phyloP scores from a whole-genome alignment of 2,797 vertebrate species.

The Diceros bicornis region DNA sequence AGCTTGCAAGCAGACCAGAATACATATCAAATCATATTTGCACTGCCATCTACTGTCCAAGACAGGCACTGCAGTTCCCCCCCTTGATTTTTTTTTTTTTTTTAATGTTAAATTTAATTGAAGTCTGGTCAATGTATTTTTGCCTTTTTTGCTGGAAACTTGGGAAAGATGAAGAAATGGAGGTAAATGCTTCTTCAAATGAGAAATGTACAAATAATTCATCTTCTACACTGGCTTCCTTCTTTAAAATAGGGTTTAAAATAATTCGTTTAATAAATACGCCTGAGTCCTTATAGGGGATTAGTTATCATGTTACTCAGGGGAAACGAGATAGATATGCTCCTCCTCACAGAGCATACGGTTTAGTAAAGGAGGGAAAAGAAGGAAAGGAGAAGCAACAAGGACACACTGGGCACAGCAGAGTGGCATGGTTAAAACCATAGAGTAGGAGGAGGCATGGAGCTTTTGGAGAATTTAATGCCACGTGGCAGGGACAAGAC shows the following conservation, averaged over 20 bases:
- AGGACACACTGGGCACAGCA: accelerated
- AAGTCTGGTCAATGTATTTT: constrained; percentile 40
- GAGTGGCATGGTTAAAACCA: background rate
- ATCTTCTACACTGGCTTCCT: background rate
- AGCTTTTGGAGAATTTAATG: background rate
- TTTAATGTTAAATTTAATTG: background rate
- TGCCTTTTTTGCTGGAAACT: constrained; percentile 36
- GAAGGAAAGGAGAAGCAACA: too few species aligned
- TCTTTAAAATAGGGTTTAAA: constrained; percentile 54
- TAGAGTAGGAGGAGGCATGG: too few species aligned
- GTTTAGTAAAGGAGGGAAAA: background rate
- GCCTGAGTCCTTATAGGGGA: background rate
- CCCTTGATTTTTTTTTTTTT: constrained; percentile 24
- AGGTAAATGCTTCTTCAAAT: background rate
- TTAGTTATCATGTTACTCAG: background rate
- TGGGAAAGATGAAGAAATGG: constrained; percentile 24
- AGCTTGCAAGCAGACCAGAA: background rate
- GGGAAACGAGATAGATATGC: background rate
- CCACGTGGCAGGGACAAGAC: background rate
- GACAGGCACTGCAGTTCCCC: constrained; percentile 43
- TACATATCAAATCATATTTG: background rate
- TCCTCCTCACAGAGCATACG: background rate
- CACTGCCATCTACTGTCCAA: constrained; percentile 88
- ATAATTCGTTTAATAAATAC: background rate
- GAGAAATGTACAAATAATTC: background rate